Conservation (phyloP, 2,888 invertebrate genomes). For the Eulithis testata region DNA sequence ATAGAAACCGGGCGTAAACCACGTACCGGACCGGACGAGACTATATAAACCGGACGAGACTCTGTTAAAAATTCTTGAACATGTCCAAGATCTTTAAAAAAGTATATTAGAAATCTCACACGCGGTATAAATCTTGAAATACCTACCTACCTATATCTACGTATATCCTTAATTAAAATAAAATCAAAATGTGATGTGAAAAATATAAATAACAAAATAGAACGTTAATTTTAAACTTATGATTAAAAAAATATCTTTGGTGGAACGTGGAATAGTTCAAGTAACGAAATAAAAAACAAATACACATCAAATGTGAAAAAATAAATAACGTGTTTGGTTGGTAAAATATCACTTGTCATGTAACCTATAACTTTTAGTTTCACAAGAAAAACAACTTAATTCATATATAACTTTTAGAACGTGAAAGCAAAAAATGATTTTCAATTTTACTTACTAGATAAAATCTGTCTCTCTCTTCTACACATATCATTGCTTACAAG, state of each 20-base stretch:
- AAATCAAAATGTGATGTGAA: not conserved
- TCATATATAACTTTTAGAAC: not conserved
- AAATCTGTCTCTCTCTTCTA: no score
- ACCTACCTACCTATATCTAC: slow-evolving; percentile 5
- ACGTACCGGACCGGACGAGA: no score
- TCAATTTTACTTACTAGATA: not conserved
- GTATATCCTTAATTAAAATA: not conserved
- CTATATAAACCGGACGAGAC: no score
- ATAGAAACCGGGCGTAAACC: not conserved
- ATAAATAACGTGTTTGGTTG: slow-evolving; percentile 36
- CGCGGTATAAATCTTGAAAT: slow-evolving; percentile 10
- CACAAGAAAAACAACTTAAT: no score
- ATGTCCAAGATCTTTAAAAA: no score
- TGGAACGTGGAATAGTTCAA: not conserved
- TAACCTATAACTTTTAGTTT: not conserved
- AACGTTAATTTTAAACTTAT: not conserved
- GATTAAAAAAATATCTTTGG: slow-evolving; percentile 2
- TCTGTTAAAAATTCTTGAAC: no score
- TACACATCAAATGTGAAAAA: slow-evolving; percentile 54
- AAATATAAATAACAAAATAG: not conserved
- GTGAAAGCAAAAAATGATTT: not conserved
- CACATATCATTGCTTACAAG: no score
- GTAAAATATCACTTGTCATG: slow-evolving; percentile 40
- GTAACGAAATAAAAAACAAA: slow-evolving; percentile 27
- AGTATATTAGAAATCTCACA: no score